Base-by-base conservation (phyloP, 2,888 invertebrate genomes). In the Agriopis leucophaearia region DNA sequence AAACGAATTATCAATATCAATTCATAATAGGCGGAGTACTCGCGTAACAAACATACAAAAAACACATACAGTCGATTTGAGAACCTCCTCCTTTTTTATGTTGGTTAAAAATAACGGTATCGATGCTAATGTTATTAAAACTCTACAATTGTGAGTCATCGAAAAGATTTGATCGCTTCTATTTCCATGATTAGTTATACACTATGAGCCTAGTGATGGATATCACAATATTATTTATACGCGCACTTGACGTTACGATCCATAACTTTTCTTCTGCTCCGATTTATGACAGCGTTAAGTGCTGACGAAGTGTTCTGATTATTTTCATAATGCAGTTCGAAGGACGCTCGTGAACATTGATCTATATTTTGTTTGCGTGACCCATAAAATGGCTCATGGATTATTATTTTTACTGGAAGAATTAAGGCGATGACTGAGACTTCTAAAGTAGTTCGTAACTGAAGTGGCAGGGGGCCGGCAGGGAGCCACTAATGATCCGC, bases 221-320 rank as follows among this genome's bases (percentile, higher is more conserved):
- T 38, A 18, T 15, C 36, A 27, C 6, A 18, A 16, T 38, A 16
- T 48, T 18, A 27, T 58, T 38, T 47, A 55, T 18, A 35, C 5
- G 35, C 10, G 40, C 18, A 12, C 27, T 36, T 36, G 44, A 45
- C 16, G 51, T 57, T 54, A 64, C 65, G 73, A 70, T 55, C 55
- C 42, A 47, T 67, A 66, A 65, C 79, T 81, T 84, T 81, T 81
- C 81, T 73, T 69, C 60, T 72, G 71, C 69, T 58, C 40, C 57
- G 77, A 82, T 83, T 86, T 84, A 86, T 78, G 78, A 75, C 63
- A 71, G 71, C 73, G 85, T 75, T 82, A 83, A 86, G 81, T 79
- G 81, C 74, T 72, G 61, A 18, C 62, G 74, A 74, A 76, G 78
- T 75, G 80, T 64, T 75, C 27, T 69, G 69, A 79, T 78, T 74